Evolutionary conservation across 2,888 invertebrate species (phyloP), one percentile per base, ranked within the genome.

Genomic region (Melinopterus prodromus): DNA sequence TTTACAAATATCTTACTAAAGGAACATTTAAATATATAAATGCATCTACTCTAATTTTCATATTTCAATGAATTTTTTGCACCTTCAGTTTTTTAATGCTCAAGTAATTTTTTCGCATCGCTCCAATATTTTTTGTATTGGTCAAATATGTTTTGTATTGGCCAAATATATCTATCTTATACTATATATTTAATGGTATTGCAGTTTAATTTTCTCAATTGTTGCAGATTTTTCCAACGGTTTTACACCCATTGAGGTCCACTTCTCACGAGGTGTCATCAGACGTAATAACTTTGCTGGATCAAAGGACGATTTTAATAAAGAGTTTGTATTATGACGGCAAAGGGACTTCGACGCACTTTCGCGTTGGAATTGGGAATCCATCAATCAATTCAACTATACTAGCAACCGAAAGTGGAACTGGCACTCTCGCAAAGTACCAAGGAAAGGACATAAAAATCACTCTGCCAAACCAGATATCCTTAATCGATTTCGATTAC

Each of bases 221-320:
- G 6, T 80, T 80, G 76, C 76, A 80, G 80, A 78, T 76, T 6
- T 16, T 80, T 9, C 80, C 80, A 15, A 71, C 37, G 12, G 69
- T 69, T 53, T 26, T 83, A 9, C 53, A 72, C 36, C 79, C 79
- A 6, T 82, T 83, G 35, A 79, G 71, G 9, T 70, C 80, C 69
- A 70, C 80, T 6, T 71, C 38, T 0, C 79, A 83, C 53, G 80
- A 76, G 9, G 77, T 86, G 15, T 83, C 77, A 69, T 86, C 86
- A 0, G 85, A 84, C 35, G 84, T 85, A 2, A 83, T 87, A 38
- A 79, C 85, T 6, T 15, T 86, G 69, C 81, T 84, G 6, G 83
- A 86, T 78, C 83, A 85, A 76, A 84, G 84, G 78, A 86, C 84
- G 0, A 78, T 87, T 35, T 85, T 83, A 72, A 82, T 87, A 35